Conservation (phyloP, 2,113 vertebrate genomes). For the Myodes glareolus region DNA sequence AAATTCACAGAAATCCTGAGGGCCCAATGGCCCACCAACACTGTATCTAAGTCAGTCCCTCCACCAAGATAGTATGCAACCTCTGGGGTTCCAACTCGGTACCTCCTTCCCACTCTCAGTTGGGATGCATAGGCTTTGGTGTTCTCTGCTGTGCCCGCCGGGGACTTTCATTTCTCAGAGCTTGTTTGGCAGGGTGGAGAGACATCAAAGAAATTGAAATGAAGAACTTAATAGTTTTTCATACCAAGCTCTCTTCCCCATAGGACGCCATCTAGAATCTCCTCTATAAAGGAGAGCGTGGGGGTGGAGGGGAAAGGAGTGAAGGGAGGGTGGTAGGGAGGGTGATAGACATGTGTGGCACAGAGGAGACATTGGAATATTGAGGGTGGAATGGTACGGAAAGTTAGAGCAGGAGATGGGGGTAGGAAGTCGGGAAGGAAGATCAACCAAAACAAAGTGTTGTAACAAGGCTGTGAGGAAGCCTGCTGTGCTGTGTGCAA, state of each 20-base stretch:
- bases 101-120: neutral
- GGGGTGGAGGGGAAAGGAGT: neutral
- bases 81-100: neutral
- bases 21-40: neutral
- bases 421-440: neutral
- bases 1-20: neutral
- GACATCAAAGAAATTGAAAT: neutral
- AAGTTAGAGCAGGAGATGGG: neutral
- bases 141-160: neutral
- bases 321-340: neutral
- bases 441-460: neutral
- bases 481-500: neutral
- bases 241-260: neutral
- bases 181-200: neutral
- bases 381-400: neutral
- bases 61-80: neutral
- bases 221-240: neutral
- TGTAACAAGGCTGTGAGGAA: neutral
- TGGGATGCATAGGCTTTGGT: neutral
- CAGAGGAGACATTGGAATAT: neutral
- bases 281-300: neutral
- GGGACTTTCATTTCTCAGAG: constrained; percentile 5
- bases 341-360: neutral
- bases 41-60: neutral
- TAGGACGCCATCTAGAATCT: neutral